Percentiles rank a stretch among this genome's conserved stretches.
phyloP scores from a whole-genome alignment of 2,113 vertebrate genomes.

The Narcine bancroftii region DNA sequence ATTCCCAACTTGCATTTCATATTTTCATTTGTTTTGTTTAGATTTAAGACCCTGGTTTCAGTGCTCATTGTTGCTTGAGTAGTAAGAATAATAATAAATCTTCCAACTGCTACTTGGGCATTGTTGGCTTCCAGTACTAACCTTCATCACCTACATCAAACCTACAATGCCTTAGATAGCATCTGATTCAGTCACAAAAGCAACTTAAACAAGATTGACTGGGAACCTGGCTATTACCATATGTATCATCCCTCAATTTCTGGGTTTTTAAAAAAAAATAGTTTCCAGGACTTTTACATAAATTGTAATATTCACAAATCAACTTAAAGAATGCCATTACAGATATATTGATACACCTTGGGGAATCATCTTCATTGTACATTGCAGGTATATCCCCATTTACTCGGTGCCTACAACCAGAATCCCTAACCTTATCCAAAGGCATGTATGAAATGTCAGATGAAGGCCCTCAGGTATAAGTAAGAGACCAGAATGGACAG shows the following conservation, averaged over 20 bases:
- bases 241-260: neutral
- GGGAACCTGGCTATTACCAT: neutral
- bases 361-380: neutral
- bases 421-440: constrained; percentile 52
- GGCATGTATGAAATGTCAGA: constrained; percentile 52
- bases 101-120: neutral
- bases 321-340: neutral
- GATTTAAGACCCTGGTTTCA: no score
- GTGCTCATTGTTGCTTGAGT: neutral
- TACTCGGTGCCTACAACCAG: constrained; percentile 40
- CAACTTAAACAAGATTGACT: neutral
- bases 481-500: constrained; percentile 43
- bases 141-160: neutral
- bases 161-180: neutral
- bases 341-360: neutral
- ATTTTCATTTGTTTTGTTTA: no score
- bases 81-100: constrained; percentile 20
- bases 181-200: neutral
- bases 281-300: neutral
- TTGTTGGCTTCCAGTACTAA: neutral
- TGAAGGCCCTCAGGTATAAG: constrained; percentile 53
- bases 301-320: neutral
- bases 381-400: constrained; percentile 39
- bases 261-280: neutral
- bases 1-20: no score